phyloP scores from a whole-genome alignment of 2,888 invertebrate genomes.

The Perdita meconis region DNA sequence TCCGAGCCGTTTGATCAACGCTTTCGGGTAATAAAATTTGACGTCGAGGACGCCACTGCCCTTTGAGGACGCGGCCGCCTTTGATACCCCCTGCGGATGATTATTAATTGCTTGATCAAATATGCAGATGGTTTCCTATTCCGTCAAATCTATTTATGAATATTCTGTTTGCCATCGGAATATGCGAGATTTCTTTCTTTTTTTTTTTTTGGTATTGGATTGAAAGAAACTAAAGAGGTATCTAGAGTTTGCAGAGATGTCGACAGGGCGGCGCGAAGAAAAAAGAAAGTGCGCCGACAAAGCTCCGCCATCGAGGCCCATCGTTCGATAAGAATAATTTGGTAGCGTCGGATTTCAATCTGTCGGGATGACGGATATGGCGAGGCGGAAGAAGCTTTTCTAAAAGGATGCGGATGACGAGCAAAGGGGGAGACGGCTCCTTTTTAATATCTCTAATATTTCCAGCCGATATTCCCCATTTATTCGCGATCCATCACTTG shows the following conservation, averaged over 20 bases:
- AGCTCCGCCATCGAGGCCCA: constrained; percentile 27
- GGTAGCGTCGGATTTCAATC: constrained; percentile 70
- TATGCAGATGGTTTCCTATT: too few relatives aligned
- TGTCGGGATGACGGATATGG: constrained; percentile 72
- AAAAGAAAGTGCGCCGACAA: constrained; percentile 33
- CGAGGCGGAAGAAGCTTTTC: constrained; percentile 19
- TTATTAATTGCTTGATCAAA: too few relatives aligned
- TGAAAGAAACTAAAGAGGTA: too few relatives aligned
- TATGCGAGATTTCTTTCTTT: too few relatives aligned
- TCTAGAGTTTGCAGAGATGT: too few relatives aligned
- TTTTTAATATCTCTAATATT: constrained; percentile 80
- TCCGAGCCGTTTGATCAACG: constrained; percentile 41
- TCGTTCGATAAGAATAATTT: constrained; percentile 67
- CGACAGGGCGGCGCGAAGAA: background rate
- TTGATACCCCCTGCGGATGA: too few relatives aligned
- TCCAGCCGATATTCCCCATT: constrained; percentile 78
- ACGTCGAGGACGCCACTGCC: background rate
- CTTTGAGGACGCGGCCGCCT: too few relatives aligned
- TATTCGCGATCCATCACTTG: constrained; percentile 77
- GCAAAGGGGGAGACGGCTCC: constrained; percentile 47
- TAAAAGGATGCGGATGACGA: constrained; percentile 54
- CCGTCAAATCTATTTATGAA: too few relatives aligned
- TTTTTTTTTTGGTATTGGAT: too few relatives aligned
- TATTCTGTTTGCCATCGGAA: too few relatives aligned
- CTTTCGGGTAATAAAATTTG: constrained; percentile 42